A percentile compares a stretch with the other conserved stretches of the same genome.
Evolutionary conservation across 2,797 vertebrate species (phyloP).

Genomic region (Oreochromis mossambicus): DNA sequence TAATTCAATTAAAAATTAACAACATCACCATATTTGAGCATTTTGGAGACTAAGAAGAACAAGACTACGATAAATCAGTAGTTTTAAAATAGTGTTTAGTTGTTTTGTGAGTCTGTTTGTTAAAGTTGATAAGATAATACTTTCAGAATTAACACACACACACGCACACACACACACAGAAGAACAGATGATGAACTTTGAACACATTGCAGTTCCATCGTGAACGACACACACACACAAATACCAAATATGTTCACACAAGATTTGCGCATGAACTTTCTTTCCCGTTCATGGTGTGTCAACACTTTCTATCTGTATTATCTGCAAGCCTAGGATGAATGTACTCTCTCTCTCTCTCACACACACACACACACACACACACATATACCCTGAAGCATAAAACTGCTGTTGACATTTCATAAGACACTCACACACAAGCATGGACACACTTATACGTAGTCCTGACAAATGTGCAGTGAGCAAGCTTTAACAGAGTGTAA

Average conservation of each 20-base stretch:
- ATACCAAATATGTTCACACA: neutral
- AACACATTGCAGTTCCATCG: neutral
- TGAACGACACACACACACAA: neutral
- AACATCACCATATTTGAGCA: neutral
- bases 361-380: neutral
- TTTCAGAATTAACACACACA: neutral
- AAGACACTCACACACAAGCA: neutral
- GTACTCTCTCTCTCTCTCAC: neutral
- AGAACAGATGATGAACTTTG: neutral
- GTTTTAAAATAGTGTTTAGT: neutral
- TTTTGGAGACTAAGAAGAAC: neutral
- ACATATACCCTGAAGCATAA: neutral
- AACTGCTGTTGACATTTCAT: conserved; percentile 14
- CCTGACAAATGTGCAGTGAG: neutral
- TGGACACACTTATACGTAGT: neutral
- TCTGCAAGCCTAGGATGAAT: neutral
- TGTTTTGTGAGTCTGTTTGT: neutral
- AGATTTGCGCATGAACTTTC: neutral
- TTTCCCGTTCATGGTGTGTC: neutral
- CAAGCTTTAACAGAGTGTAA: conserved; percentile 12
- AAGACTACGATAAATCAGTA: neutral
- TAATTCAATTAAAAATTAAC: neutral
- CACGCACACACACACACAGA: neutral
- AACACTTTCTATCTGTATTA: conserved; percentile 9
- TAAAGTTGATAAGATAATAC: neutral